Evolutionary conservation across 2,113 vertebrate species (phyloP).

Genomic region (Aegotheles bennettii): DNA sequence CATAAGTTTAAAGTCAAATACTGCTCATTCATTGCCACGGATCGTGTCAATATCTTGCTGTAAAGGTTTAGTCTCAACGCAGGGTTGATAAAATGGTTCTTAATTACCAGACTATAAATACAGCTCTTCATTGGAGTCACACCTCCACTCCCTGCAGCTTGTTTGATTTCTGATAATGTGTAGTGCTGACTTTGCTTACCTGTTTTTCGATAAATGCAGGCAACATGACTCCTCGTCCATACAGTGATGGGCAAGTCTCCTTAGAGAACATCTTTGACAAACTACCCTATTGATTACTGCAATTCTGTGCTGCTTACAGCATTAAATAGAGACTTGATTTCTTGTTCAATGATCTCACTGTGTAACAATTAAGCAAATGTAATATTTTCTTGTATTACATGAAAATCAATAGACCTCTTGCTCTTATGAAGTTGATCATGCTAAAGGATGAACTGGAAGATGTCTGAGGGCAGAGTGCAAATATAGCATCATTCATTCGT

Average conservation of each 20-base stretch:
- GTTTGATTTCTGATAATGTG: slow-evolving; percentile 97
- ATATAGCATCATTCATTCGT: slow-evolving; percentile 54
- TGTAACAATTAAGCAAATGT: slow-evolving; percentile 90
- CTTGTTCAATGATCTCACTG: slow-evolving; percentile 81
- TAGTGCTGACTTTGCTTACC: slow-evolving; percentile 91
- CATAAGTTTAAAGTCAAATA: slow-evolving; percentile 86
- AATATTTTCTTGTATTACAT: slow-evolving; percentile 99
- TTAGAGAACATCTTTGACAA: slow-evolving; percentile 88
- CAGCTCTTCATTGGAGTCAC: slow-evolving; percentile 75
- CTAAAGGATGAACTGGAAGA: slow-evolving; percentile 74
- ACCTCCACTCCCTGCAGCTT: slow-evolving; percentile 69
- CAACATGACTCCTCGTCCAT: slow-evolving; percentile 58
- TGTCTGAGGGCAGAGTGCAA: slow-evolving; percentile 59
- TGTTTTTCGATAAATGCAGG: slow-evolving; percentile 76
- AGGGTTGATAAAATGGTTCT: slow-evolving; percentile 91
- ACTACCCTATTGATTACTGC: slow-evolving; percentile 89
- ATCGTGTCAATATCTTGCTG: slow-evolving; percentile 80
- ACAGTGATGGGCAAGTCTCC: slow-evolving; percentile 73
- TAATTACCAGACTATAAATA: slow-evolving; percentile 94
- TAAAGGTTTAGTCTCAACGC: slow-evolving; percentile 73
- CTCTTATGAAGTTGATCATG: slow-evolving; percentile 73
- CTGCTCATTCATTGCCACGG: slow-evolving; percentile 77
- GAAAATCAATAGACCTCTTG: slow-evolving; percentile 95
- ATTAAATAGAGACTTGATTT: slow-evolving; percentile 89
- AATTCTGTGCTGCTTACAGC: slow-evolving; percentile 81